Conservation (phyloP, 2,888 invertebrate genomes). For the Lycaena phlaeas region DNA sequence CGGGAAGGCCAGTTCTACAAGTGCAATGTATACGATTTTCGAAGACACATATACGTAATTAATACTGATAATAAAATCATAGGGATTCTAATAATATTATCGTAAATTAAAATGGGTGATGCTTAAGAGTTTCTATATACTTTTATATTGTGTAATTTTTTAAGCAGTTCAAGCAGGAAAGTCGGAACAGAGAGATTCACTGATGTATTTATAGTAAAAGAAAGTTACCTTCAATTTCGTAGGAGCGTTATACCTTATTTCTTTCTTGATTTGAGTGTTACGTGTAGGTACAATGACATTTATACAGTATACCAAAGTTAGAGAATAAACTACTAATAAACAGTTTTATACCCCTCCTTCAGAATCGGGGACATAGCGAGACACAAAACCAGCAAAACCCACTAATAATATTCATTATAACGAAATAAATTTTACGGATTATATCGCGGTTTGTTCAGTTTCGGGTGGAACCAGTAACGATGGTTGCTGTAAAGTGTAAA, state of each 20-base stretch:
- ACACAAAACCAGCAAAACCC: slow-evolving; percentile 4
- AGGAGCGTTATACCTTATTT: slow-evolving; percentile 34
- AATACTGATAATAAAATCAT: slow-evolving; percentile 65
- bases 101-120: slow-evolving; percentile 56
- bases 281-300: slow-evolving; percentile 45
- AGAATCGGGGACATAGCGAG: slow-evolving; percentile 7
- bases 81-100: slow-evolving; percentile 57
- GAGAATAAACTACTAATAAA: slow-evolving; percentile 43
- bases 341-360: slow-evolving; percentile 13
- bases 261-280: slow-evolving; percentile 40
- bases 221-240: slow-evolving; percentile 64
- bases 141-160: slow-evolving; percentile 33
- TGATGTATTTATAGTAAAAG: slow-evolving; percentile 50
- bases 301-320: slow-evolving; percentile 73
- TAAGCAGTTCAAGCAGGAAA: slow-evolving; percentile 16
- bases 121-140: slow-evolving; percentile 53
- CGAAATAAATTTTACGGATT: no score
- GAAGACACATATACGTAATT: slow-evolving; percentile 71
- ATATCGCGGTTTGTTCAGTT: no score
- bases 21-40: slow-evolving; percentile 75
- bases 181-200: slow-evolving; percentile 36
- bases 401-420: no score
- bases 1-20: slow-evolving; percentile 68
- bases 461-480: no score
- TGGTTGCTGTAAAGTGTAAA: no score